These are phyloP conservation scores for Rhagoletis zephyria DNA, from an alignment of 1,140 invertebrate genomes.

Conservation along the genomic window DNA sequence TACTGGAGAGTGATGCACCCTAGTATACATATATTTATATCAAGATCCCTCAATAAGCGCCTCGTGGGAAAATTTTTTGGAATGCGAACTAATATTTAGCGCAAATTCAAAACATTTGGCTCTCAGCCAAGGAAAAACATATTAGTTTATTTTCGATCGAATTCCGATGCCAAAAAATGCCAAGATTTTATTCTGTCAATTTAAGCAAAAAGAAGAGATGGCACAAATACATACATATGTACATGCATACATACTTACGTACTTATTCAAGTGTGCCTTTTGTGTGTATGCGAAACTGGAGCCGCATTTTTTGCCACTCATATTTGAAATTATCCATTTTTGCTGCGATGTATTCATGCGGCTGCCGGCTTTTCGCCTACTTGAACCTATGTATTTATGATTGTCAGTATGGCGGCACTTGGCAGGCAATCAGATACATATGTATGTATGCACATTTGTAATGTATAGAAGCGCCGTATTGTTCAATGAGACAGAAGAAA, in stretches of 20 bases:
- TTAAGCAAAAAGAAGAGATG: constrained; percentile 6
- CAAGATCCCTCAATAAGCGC: background rate
- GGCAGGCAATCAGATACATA: background rate
- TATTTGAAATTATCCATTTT: constrained; percentile 31
- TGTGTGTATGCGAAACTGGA: background rate
- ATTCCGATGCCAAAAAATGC: constrained; percentile 27
- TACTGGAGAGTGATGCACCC: no score
- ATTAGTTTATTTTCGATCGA: constrained; percentile 24
- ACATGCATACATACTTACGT: background rate
- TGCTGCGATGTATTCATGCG: constrained; percentile 22
- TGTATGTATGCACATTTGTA: background rate
- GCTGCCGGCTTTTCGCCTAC: constrained; percentile 42
- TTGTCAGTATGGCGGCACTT: constrained; percentile 37
- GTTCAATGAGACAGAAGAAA: background rate
- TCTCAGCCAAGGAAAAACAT: constrained; percentile 20
- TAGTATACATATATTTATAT: no score
- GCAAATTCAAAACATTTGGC: constrained; percentile 18
- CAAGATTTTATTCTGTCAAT: constrained; percentile 41
- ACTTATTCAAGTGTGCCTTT: background rate
- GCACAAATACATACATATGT: background rate
- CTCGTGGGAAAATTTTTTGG: background rate
- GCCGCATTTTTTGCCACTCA: background rate
- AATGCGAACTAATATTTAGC: constrained; percentile 13
- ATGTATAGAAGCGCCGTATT: no score
- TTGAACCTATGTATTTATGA: constrained; percentile 31